Conservation (phyloP, 2,113 vertebrate genomes). For the Silurus meridionalis region DNA sequence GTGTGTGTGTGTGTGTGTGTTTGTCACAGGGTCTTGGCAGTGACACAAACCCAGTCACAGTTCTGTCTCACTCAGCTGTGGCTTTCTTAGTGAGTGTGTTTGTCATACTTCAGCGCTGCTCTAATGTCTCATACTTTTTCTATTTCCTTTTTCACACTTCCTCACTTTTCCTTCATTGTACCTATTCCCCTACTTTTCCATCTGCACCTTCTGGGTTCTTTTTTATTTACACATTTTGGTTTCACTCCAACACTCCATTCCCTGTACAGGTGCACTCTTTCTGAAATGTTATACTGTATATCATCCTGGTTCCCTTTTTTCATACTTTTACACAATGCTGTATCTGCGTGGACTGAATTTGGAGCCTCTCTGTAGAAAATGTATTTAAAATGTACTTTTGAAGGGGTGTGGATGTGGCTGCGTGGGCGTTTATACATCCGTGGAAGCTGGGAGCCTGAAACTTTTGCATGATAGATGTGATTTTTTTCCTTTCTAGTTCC, state of each 20-base stretch:
- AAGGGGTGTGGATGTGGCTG: slow-evolving; percentile 10
- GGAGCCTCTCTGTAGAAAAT: slow-evolving; percentile 28
- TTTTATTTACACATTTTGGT: background rate
- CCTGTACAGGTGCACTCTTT: background rate
- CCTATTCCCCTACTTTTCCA: background rate
- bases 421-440: slow-evolving; percentile 37
- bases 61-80: slow-evolving; percentile 1
- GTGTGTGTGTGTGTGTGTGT: slow-evolving; percentile 22
- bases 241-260: background rate
- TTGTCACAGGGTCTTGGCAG: slow-evolving; percentile 8
- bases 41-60: slow-evolving; percentile 28
- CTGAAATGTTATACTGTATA: background rate
- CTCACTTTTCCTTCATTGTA: background rate
- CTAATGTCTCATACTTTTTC: slow-evolving; percentile 31
- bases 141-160: background rate
- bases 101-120: slow-evolving; percentile 39
- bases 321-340: background rate
- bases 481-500: slow-evolving; percentile 10
- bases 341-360: slow-evolving; percentile 21
- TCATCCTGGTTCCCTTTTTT: background rate
- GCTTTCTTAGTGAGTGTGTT: slow-evolving; percentile 7
- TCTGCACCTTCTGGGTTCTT: background rate
- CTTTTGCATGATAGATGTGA: slow-evolving; percentile 36
- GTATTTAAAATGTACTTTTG: slow-evolving; percentile 37
- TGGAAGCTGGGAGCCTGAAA: background rate